A percentile compares a stretch with the other conserved stretches of the same genome.
Conservation (phyloP, 2,888 invertebrate genomes). For the Aphidoletes aphidimyza region DNA sequence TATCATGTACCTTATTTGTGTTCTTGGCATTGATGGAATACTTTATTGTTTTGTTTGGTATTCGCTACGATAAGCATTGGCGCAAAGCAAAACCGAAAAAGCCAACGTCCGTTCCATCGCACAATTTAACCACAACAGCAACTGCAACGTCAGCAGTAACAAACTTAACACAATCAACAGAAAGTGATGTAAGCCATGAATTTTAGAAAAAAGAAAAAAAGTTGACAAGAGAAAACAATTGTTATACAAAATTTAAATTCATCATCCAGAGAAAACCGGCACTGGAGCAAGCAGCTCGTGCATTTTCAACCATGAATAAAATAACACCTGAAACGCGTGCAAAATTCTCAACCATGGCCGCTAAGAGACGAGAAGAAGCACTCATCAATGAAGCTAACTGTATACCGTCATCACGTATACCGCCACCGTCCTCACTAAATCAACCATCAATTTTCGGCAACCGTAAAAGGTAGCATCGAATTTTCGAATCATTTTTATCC, state of each 20-base stretch:
- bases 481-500: neutral
- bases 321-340: slow-evolving; percentile 59
- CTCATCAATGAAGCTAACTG: neutral
- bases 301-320: slow-evolving; percentile 59
- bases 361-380: slow-evolving; percentile 21
- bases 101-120: slow-evolving; percentile 27
- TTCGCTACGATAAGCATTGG: slow-evolving; percentile 75
- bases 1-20: slow-evolving; percentile 74
- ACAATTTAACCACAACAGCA: neutral
- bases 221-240: no score
- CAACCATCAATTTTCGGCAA: neutral
- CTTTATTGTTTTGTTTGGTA: slow-evolving; percentile 74
- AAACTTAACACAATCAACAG: neutral
- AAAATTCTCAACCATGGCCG: slow-evolving; percentile 55
- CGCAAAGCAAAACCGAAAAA: slow-evolving; percentile 61
- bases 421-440: neutral
- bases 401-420: neutral
- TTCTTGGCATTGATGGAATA: slow-evolving; percentile 74
- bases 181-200: slow-evolving; percentile 5
- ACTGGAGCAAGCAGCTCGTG: slow-evolving; percentile 59
- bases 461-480: neutral
- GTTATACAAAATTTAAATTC: neutral
- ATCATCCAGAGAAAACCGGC: slow-evolving; percentile 59
- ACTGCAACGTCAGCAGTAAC: neutral
- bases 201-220: no score